Evolutionary conservation across 2,113 vertebrate genomes (phyloP), one percentile per base, ranked within the genome.

Genomic region (Mesocricetus auratus): DNA sequence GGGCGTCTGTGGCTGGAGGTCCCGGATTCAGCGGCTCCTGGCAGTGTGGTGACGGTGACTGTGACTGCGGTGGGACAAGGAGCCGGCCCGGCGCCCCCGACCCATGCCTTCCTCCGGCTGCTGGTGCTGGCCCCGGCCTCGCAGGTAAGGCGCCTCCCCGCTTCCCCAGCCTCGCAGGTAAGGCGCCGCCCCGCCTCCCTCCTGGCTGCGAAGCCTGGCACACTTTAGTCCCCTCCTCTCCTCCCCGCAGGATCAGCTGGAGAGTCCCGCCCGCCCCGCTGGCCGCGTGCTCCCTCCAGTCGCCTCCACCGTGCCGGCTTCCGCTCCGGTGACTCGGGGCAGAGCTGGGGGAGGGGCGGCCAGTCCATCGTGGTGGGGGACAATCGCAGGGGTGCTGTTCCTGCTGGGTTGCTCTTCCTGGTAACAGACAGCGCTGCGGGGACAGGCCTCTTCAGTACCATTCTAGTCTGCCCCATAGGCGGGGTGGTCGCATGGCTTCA

Each of bases 51-150:
- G 85, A 98, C 96, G 1, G 98, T 99, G 47, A 99, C 98, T 0
- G 98, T 99, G 78, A 98, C 98, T 1, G 98, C 98, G 6, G 77
- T 0, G 4, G 42, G 73, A 21, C 16, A 4, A 42, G 86, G 88
- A 89, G 96, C 86, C 17, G 92, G 85, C 21, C 94, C 91, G 24
- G 85, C 94, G 26, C 89, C 99, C 93, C 97, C 97, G 0, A 89
- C 94, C 7, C 79, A 97, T 12, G 98, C 98, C n/a, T 98, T 99
- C 94, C 96, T 98, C 45, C 98, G 98, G 90, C 96, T 99, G 53
- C 98, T 98, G 24, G 98, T 99, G 82, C 82, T 75, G 96, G 93
- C 93, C 66, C 26, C 36, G 0, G 7, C 79, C 83, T 73, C 5
- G 0, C 86, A 89, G 89, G 98, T 98, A 77, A 96, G 93, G 45